These are phyloP conservation scores for Salmo trutta DNA, from an alignment of 2,797 vertebrate genomes.

Conservation along the genomic window DNA sequence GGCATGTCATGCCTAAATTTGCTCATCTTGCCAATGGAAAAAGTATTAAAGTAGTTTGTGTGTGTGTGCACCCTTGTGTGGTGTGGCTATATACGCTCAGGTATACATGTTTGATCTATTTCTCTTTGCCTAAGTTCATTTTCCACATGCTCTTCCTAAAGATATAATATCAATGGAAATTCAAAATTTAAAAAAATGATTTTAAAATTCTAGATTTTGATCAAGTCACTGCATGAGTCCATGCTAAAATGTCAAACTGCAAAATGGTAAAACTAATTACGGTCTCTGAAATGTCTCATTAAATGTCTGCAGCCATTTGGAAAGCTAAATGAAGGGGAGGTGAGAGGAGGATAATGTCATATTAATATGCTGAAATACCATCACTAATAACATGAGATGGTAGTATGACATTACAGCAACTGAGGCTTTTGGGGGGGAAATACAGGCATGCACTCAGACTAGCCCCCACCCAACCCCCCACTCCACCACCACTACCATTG, in stretches of 20 bases:
- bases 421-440: neutral
- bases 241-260: slow-evolving; percentile 6
- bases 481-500: neutral
- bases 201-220: neutral
- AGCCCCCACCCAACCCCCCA: no score
- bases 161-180: no score
- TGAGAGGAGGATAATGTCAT: slow-evolving; percentile 2
- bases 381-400: neutral
- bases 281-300: neutral
- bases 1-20: no score
- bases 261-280: neutral
- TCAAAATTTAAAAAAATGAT: neutral
- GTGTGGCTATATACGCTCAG: neutral
- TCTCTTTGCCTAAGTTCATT: no score
- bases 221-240: neutral
- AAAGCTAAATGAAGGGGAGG: neutral
- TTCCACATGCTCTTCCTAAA: no score
- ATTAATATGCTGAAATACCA: slow-evolving; percentile 3
- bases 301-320: neutral
- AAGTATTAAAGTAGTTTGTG: neutral
- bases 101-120: neutral
- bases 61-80: neutral
- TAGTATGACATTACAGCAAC: neutral
- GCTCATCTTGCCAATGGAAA: no score
- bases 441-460: no score